A percentile compares a stretch with the other conserved stretches of the same genome.
These are phyloP conservation scores for Rosalia funebris DNA, from an alignment of 2,888 invertebrate genomes.

Conservation along the genomic window DNA sequence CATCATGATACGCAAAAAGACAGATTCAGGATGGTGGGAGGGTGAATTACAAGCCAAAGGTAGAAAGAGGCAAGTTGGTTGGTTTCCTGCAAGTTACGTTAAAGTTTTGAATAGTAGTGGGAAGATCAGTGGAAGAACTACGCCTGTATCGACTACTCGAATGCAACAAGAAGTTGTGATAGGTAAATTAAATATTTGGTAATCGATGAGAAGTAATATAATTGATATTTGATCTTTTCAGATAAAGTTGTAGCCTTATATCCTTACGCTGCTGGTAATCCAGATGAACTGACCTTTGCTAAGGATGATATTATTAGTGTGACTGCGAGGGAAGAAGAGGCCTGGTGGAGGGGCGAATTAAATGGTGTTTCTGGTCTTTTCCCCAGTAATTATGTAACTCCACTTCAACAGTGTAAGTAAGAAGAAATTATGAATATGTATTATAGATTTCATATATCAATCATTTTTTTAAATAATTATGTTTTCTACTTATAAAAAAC, in stretches of 20 bases:
- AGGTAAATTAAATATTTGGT: too few species aligned
- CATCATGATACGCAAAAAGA: constrained; percentile 95
- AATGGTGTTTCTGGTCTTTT: constrained; percentile 91
- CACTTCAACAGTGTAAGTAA: constrained; percentile 74
- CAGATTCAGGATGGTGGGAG: constrained; percentile 99
- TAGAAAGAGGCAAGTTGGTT: constrained; percentile 91
- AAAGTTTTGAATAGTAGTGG: constrained; percentile 80
- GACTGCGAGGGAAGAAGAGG: constrained; percentile 90
- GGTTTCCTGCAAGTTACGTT: constrained; percentile 99
- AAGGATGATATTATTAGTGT: constrained; percentile 92
- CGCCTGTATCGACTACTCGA: constrained; percentile 76
- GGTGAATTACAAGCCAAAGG: constrained; percentile 95
- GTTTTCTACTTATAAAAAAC: too few species aligned
- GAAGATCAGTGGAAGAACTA: constrained; percentile 76
- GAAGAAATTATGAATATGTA: too few species aligned
- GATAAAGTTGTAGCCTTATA: constrained; percentile 93
- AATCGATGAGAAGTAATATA: constrained; percentile 1
- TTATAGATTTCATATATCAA: too few species aligned
- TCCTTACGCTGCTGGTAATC: constrained; percentile 93
- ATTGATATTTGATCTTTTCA: constrained; percentile 49
- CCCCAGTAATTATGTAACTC: constrained; percentile 94
- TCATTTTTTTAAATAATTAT: too few species aligned
- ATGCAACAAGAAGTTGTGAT: constrained; percentile 69
- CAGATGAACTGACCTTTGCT: constrained; percentile 92
- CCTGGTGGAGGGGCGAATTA: constrained; percentile 97